Conservation (phyloP, 1,140 invertebrate species). For the Tenebrio molitor region DNA sequence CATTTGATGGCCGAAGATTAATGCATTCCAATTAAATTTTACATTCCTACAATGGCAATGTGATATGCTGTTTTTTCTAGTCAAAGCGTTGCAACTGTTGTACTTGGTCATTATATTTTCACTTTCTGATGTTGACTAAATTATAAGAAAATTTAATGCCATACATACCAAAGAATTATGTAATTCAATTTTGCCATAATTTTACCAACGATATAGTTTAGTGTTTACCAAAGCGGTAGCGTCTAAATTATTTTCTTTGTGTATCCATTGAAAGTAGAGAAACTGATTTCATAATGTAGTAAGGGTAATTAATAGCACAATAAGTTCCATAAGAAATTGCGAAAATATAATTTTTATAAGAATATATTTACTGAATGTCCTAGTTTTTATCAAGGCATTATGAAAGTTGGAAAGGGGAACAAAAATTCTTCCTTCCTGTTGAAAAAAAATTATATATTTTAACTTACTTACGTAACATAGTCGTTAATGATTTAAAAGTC, state of each 20-base stretch:
- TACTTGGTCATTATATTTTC: too few species aligned
- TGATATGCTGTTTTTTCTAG: constrained; percentile 52
- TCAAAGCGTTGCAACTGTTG: constrained; percentile 44
- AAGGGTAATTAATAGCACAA: constrained; percentile 36
- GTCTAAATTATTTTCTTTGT: too few species aligned
- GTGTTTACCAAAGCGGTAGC: background rate
- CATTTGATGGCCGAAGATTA: constrained; percentile 61
- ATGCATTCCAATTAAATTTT: constrained; percentile 45
- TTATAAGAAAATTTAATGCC: constrained; percentile 18
- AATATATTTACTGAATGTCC: constrained; percentile 24
- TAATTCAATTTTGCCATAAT: background rate
- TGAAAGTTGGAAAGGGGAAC: constrained; percentile 1
- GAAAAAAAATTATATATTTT: constrained; percentile 19
- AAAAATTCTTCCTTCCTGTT: background rate
- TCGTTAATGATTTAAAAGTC: constrained; percentile 9
- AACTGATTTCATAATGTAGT: background rate
- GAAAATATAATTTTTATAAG: constrained; percentile 29
- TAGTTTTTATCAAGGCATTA: constrained; percentile 22
- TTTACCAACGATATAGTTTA: too few species aligned
- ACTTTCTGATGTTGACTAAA: too few species aligned
- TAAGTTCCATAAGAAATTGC: constrained; percentile 30
- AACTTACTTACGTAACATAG: background rate
- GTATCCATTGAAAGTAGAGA: too few species aligned
- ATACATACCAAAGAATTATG: constrained; percentile 34
- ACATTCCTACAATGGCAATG: constrained; percentile 48